These are phyloP conservation scores for Apteryx owenii DNA, from an alignment of 2,113 vertebrate genomes.

Conservation along the genomic window DNA sequence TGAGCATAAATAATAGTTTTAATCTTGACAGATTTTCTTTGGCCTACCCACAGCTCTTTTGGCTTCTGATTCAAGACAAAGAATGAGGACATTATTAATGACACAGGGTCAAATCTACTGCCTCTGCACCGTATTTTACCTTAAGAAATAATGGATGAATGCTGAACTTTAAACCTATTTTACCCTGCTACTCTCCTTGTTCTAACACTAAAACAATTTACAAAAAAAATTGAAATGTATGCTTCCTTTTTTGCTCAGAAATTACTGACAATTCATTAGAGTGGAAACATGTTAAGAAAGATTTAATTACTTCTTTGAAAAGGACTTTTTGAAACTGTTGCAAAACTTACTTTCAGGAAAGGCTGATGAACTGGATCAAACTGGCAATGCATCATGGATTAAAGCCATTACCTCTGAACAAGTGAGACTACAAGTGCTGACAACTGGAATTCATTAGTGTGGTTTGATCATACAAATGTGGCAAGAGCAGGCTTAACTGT, in stretches of 20 bases:
- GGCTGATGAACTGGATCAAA: conserved; percentile 2
- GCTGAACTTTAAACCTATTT: neutral
- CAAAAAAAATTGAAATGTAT: fast-evolving
- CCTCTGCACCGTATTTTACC: neutral
- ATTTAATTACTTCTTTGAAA: neutral
- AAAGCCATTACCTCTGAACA: neutral
- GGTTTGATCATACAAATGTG: neutral
- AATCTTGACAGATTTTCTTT: neutral
- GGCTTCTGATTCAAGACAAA: neutral
- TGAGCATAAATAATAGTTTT: neutral
- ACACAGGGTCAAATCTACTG: neutral
- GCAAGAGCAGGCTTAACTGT: neutral
- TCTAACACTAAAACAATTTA: neutral
- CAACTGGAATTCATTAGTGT: neutral
- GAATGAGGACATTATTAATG: neutral
- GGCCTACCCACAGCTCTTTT: neutral
- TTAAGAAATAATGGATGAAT: neutral
- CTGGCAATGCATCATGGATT: neutral
- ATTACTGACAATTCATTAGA: neutral
- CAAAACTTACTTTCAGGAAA: neutral
- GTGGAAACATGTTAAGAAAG: neutral
- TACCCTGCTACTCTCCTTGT: neutral
- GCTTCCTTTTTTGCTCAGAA: neutral
- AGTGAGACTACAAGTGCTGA: neutral
- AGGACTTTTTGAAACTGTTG: neutral